These are phyloP conservation scores for Zaprionus inermis DNA, from an alignment of 1,140 invertebrate genomes.

Conservation along the genomic window DNA sequence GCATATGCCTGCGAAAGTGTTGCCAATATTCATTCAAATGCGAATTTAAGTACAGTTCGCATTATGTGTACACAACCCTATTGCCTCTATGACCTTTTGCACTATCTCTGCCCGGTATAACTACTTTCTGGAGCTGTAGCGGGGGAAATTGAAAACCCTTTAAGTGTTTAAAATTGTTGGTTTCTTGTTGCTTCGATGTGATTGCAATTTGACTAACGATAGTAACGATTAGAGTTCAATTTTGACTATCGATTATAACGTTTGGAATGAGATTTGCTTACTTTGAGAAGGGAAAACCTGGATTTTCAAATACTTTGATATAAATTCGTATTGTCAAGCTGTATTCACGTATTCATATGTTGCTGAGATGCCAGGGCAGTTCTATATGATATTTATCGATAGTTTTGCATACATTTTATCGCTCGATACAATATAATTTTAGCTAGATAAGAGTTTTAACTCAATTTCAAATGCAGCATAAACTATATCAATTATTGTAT, in stretches of 20 bases:
- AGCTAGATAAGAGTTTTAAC: too few species aligned
- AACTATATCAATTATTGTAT: too few species aligned
- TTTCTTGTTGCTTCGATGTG: neutral
- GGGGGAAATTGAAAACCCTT: neutral
- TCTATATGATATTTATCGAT: neutral
- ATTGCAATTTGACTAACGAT: neutral
- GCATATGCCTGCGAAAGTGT: slow-evolving; percentile 15
- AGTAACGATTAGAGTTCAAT: neutral
- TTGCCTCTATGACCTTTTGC: neutral
- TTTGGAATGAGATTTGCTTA: too few species aligned
- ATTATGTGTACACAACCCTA: neutral
- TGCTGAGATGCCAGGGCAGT: neutral
- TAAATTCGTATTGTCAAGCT: too few species aligned
- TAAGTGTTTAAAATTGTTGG: neutral
- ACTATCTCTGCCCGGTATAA: neutral
- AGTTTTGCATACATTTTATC: neutral
- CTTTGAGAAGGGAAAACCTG: too few species aligned
- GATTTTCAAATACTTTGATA: too few species aligned
- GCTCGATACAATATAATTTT: too few species aligned
- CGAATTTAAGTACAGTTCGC: slow-evolving; percentile 9
- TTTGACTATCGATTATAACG: neutral
- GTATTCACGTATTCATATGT: too few species aligned
- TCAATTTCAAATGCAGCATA: too few species aligned
- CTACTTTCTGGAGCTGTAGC: neutral
- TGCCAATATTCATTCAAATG: slow-evolving; percentile 19